Conservation (phyloP, 2,888 invertebrate genomes). For the Dynastes hyllus region DNA sequence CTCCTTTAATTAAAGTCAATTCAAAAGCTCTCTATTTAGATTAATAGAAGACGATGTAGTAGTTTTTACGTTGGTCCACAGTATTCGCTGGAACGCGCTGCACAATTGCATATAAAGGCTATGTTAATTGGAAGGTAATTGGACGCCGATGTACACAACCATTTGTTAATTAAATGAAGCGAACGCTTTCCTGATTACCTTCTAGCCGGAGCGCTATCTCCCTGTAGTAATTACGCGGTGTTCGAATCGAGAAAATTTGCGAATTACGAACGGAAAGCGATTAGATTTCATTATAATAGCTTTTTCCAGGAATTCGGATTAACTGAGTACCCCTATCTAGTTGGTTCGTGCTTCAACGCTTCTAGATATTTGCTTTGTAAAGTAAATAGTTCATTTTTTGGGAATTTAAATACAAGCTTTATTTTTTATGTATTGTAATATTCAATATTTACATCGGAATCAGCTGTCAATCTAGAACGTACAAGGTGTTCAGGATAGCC, state of each 20-base stretch:
- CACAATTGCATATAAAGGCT: constrained; percentile 15
- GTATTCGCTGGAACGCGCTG: not conserved
- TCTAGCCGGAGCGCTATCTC: not conserved
- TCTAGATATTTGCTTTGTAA: too few species aligned
- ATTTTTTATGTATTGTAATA: too few species aligned
- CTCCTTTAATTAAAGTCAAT: too few species aligned
- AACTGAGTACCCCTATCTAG: too few species aligned
- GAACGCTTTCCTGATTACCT: constrained; percentile 13
- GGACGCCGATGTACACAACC: not conserved
- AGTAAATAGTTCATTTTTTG: too few species aligned
- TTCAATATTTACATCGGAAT: too few species aligned
- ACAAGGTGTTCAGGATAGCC: too few species aligned
- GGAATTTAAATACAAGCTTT: too few species aligned
- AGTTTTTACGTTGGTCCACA: not conserved
- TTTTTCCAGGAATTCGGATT: too few species aligned
- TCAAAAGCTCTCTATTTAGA: not conserved
- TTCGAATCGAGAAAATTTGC: not conserved
- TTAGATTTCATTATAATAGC: too few species aligned
- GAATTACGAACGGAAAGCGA: not conserved
- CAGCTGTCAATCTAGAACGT: too few species aligned
- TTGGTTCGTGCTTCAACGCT: too few species aligned
- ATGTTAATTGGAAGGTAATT: constrained; percentile 31
- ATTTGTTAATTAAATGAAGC: constrained; percentile 29
- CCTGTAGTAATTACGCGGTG: not conserved
- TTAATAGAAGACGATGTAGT: not conserved